Base-by-base conservation (phyloP, 2,888 invertebrate genomes). In the Hermaeophaga mercurialis region DNA sequence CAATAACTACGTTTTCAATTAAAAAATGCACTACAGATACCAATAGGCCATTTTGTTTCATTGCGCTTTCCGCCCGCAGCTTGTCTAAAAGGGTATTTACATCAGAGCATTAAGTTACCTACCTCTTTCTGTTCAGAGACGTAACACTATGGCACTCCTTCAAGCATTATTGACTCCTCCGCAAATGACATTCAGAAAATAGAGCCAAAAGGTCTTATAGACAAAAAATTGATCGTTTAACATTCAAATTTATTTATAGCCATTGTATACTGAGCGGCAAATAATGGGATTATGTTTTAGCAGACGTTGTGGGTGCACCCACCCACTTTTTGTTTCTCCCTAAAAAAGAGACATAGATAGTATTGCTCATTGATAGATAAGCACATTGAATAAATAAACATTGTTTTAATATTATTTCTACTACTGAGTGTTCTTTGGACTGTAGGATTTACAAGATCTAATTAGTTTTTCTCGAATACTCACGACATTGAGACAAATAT, bases 161-260 rank as follows among this genome's bases (percentile, higher is more conserved):
- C 9, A 22, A 22, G 44, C 36, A 18, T 41, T 28, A 28, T 26
- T 26, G 34, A 54, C 54, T 54, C 54, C 54, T 54, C 45, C 54
- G 47, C 54, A 47, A 54, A 33, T 54, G 54, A 34, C 38, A 54
- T 54, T 54, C 54, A 24, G 43, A 24, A 43, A 43, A 26, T 43
- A 24, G 26, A 24, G 8, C 9, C 7, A 14, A 17, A 7, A 17
- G 7, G 9, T 8, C 36, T 36, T 15, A 36, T 36, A 36, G 36
- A 36, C 36, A 36, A 36, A 36, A 36, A 36, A 8, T 41, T 26
- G 24, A 43, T 43, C 43, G 9, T 39, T 39, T 19, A 39, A 39
- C 39, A 39, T 43, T 43, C 43, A 43, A 43, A 43, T 43, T 43
- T 43, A 43, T 43, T 43, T 43, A 43, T 43, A 43, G 43, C 43